phyloP scores from a whole-genome alignment of 2,113 vertebrate genomes.

The Anseranas semipalmata region DNA sequence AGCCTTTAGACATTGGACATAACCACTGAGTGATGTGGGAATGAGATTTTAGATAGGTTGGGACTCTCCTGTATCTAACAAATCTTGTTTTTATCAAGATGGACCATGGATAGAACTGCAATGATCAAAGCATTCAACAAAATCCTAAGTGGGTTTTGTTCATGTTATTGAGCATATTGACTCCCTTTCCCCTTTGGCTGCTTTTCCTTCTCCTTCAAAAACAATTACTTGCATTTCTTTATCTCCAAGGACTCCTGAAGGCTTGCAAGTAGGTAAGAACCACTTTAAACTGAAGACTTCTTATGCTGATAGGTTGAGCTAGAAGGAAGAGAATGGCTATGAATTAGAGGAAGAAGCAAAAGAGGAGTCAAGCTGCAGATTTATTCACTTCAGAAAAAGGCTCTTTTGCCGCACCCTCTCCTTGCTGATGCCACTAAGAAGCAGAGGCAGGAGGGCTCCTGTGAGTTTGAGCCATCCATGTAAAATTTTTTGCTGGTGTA shows the following conservation, averaged over 20 bases:
- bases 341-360: neutral
- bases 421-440: neutral
- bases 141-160: neutral
- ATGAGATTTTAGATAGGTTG: neutral
- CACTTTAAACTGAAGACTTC: neutral
- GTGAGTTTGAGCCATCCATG: neutral
- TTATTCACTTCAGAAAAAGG: neutral
- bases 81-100: neutral
- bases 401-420: neutral
- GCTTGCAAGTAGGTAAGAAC: neutral
- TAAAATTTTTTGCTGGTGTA: neutral
- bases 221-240: neutral
- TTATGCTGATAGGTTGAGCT: neutral
- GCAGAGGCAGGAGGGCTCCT: neutral
- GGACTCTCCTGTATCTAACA: neutral
- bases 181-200: neutral
- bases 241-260: neutral
- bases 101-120: neutral
- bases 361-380: rapidly evolving
- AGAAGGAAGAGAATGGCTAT: neutral
- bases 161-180: neutral
- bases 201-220: neutral
- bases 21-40: neutral
- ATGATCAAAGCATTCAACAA: neutral
- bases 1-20: neutral